A percentile compares a stretch with the other conserved stretches of the same genome.
Conservation (phyloP, 2,888 invertebrate genomes). For the Rhagonycha fulva region DNA sequence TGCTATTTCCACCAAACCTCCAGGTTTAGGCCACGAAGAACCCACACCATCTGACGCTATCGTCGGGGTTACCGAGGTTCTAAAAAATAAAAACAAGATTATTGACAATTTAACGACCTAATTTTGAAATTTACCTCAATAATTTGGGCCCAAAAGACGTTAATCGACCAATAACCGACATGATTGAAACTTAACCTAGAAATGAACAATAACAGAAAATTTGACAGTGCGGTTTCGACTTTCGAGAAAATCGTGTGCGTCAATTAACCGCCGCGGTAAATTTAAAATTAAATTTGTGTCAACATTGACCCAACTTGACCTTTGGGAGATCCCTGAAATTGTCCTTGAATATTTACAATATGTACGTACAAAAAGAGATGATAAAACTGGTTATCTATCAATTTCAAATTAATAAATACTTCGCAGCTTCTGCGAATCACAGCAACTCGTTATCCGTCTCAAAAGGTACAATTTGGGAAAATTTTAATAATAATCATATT, state of each 20-base stretch:
- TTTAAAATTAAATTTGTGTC: not conserved
- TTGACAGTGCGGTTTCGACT: not conserved
- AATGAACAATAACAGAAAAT: not conserved
- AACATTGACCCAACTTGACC: slow-evolving; percentile 24
- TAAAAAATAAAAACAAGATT: not conserved
- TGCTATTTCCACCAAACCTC: slow-evolving; percentile 44
- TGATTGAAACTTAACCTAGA: not conserved
- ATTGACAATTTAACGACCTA: not conserved
- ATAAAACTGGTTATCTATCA: slow-evolving; percentile 17
- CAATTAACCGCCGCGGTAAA: not conserved
- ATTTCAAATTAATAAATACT: not conserved
- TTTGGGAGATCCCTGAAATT: slow-evolving; percentile 23
- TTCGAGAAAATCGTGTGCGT: not conserved
- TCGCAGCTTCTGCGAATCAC: not conserved
- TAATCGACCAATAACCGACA: not conserved
- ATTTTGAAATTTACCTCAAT: not conserved
- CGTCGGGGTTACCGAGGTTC: not conserved
- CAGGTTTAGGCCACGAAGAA: slow-evolving; percentile 16
- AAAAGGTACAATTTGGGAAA: not conserved
- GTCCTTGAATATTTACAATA: slow-evolving; percentile 5
- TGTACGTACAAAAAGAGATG: slow-evolving; percentile 4
- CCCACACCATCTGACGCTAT: not conserved
- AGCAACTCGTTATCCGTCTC: slow-evolving; percentile 4
- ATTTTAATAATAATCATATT: not conserved
- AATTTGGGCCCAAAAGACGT: not conserved